These are phyloP conservation scores for Xestia ashworthii DNA, from an alignment of 2,888 invertebrate genomes.

Conservation along the genomic window DNA sequence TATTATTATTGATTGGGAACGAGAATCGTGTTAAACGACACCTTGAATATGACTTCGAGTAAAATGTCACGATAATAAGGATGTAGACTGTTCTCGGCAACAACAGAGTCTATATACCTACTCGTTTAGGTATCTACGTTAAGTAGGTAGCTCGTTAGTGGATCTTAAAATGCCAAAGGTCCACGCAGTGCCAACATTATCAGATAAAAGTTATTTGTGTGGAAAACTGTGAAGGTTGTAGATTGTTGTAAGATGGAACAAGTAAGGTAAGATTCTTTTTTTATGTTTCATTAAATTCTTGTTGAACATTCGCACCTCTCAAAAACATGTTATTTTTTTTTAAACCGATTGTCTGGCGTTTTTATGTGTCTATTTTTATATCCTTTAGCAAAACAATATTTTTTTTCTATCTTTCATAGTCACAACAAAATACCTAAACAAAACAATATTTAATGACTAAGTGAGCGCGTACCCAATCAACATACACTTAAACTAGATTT, in stretches of 20 bases:
- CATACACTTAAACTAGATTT: conserved; percentile 11
- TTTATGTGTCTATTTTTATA: neutral
- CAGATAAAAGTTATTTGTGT: conserved; percentile 46
- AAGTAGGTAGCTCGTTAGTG: conserved; percentile 68
- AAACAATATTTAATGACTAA: neutral
- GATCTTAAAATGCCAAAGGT: conserved; percentile 72
- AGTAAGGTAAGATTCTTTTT: conserved; percentile 6
- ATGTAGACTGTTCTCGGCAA: conserved; percentile 61
- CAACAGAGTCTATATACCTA: conserved; percentile 54
- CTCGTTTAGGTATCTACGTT: conserved; percentile 48
- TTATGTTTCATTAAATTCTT: conserved; percentile 6
- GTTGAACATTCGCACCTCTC: neutral
- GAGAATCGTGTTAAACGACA: too few species aligned
- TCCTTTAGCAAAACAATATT: neutral
- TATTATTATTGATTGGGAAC: too few species aligned
- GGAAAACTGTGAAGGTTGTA: conserved; percentile 50
- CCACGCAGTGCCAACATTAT: conserved; percentile 30
- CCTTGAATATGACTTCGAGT: conserved; percentile 6
- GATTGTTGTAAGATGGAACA: conserved; percentile 22
- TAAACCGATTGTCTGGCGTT: too few species aligned
- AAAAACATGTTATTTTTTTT: neutral
- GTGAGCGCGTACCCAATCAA: neutral
- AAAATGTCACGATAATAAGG: conserved; percentile 67
- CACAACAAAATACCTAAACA: neutral
- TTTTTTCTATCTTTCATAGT: neutral